Evolutionary conservation across 2,113 vertebrate species (phyloP).

Genomic region (Channa maculata): DNA sequence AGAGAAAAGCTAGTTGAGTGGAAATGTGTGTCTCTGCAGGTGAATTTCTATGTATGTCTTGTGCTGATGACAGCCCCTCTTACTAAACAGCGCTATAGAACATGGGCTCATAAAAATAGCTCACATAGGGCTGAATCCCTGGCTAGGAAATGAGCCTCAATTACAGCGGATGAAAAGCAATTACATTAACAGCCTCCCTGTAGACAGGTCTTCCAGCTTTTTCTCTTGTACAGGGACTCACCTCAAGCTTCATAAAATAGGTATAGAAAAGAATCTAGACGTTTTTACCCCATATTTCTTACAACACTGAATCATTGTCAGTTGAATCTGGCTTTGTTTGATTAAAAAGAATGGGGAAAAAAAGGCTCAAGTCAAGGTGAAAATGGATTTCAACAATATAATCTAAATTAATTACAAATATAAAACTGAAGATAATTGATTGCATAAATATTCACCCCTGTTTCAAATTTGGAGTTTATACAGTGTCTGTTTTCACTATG

Average conservation of each 20-base stretch:
- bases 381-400: too few relatives aligned
- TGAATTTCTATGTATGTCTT: slow-evolving; percentile 21
- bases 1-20: slow-evolving; percentile 30
- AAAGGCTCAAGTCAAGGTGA: too few relatives aligned
- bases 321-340: too few relatives aligned
- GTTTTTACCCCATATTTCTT: too few relatives aligned
- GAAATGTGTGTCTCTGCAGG: slow-evolving; percentile 11
- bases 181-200: slow-evolving; percentile 77
- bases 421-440: too few relatives aligned
- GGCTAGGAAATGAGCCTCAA: slow-evolving; percentile 74
- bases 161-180: slow-evolving; percentile 79
- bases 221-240: slow-evolving; percentile 56
- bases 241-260: slow-evolving; percentile 58
- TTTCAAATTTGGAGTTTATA: too few relatives aligned
- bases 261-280: too few relatives aligned
- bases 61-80: slow-evolving; percentile 35
- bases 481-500: too few relatives aligned
- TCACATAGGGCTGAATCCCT: slow-evolving; percentile 56
- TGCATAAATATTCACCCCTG: too few relatives aligned
- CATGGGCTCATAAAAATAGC: slow-evolving; percentile 73
- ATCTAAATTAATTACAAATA: too few relatives aligned
- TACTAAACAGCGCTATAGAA: slow-evolving; percentile 42
- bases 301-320: too few relatives aligned
- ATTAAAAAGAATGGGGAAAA: too few relatives aligned
- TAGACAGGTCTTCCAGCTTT: slow-evolving; percentile 53